Evolutionary conservation across 2,888 invertebrate genomes (phyloP), one percentile per base, ranked within the genome.

Genomic region (Mesorhabditis sp.): DNA sequence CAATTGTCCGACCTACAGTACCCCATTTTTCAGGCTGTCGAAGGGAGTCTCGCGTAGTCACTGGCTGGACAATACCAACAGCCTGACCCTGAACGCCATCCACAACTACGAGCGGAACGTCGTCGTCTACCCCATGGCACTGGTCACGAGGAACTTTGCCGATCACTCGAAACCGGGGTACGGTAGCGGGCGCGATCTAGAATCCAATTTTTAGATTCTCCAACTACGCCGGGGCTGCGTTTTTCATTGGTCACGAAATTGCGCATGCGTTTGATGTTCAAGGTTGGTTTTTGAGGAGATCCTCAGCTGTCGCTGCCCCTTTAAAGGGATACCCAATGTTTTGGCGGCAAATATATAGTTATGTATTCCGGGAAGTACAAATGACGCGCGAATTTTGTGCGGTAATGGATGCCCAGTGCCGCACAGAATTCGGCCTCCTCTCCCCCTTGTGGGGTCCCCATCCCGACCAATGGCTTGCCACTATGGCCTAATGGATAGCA

Each of bases 171-270:
- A 50, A 13, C 58, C 58, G 7, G 58, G 58, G 58, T 50, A 50
- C 7, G 58, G n/a, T 13, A 50, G n/a, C 7, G n/a, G n/a, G n/a
- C 7, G 58, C 10, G 58, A n/a, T 50, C 7, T 13, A 50, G n/a
- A 50, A 13, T 50, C 58, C 1, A 50, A 50, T 13, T 50, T 50
- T 50, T n/a, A 50, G 58, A 2, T 50, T 50, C 58, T 13, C n/a
- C 58, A 50, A 50, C n/a, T 50, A 50, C n/a, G 58, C 58, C 7
- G 58, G 58, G n/a, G 58, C 58, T 50, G 58, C 58, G 7, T 50
- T 50, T 50, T 50, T 50, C n/a, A 50, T 50, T n/a, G 58, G 58
- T 50, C 58, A 50, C 58, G 58, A 50, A n/a, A 50, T 50, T 50
- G 58, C 10, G n/a, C 58, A 50, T n/a, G 58, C 58, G 7, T 50